phyloP scores from a whole-genome alignment of 2,888 invertebrate genomes.

The Leuctra nigra region DNA sequence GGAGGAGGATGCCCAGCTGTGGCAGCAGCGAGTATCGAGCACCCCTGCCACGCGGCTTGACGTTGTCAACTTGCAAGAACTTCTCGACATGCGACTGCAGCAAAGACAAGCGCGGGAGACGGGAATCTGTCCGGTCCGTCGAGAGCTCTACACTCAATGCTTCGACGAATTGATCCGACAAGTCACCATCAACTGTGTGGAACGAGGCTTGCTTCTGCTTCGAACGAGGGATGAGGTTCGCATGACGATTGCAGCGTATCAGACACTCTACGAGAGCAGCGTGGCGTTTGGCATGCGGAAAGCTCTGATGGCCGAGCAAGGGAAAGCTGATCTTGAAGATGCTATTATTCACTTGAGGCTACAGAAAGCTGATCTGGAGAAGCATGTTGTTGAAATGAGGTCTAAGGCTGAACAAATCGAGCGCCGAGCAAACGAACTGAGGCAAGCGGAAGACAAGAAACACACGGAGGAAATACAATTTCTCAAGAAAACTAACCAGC shows the following conservation, averaged over 20 bases:
- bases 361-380: conserved; percentile 58
- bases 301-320: conserved; percentile 89
- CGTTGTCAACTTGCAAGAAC: conserved; percentile 93
- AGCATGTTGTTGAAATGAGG: conserved; percentile 53
- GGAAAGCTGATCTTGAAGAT: conserved; percentile 73
- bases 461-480: conserved; percentile 88
- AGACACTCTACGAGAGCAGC: conserved; percentile 93
- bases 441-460: conserved; percentile 85
- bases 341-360: conserved; percentile 62
- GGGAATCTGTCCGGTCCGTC: conserved; percentile 89
- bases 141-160: conserved; percentile 93
- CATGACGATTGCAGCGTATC: conserved; percentile 95
- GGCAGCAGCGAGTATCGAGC: conserved; percentile 87
- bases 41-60: conserved; percentile 94
- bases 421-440: conserved; percentile 70
- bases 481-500: conserved; percentile 88
- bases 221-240: conserved; percentile 92
- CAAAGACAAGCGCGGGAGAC: conserved; percentile 93
- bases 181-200: conserved; percentile 95
- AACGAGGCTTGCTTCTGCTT: conserved; percentile 86
- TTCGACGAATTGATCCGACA: conserved; percentile 90
- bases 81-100: conserved; percentile 82
- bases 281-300: conserved; percentile 97
- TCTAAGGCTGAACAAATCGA: conserved; percentile 77
- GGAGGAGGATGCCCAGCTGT: conserved; percentile 88